Base-by-base conservation (phyloP, 2,113 vertebrate species). In the Datnioides undecimradiatus region DNA sequence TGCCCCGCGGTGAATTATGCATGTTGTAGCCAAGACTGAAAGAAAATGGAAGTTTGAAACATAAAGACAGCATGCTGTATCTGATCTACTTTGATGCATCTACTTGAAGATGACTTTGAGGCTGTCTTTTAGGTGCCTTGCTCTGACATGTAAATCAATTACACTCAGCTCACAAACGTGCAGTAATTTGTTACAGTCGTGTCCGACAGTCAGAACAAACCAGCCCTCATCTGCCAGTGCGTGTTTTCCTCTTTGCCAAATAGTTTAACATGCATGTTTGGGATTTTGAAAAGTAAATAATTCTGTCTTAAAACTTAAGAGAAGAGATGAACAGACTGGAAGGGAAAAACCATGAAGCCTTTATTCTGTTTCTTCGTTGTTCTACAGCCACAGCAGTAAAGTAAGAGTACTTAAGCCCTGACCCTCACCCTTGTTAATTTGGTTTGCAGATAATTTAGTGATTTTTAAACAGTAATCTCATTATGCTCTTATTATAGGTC, bases 1-100 rank as follows among this genome's bases (percentile, higher is more conserved):
- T 60, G 48, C 63, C 76, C 80, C 0, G 67, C 2, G 29, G 80
- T 81, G 80, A 82, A 76, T 79, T 65, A 73, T 73, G 48, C 62
- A 67, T 51, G 34, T 40, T 68, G 34, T 71, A 77, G 58, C 65
- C 45, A 51, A 36, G 68, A 63, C 19, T 27, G 57, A 72, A 68
- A 13, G 21, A 33, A 66, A 68, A 43, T 67, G 25, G 21, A 60
- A 43, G 36, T 63, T n/a, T 80, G 57, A 68, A 63, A 72, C 63
- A 51, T 63, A 40, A 70, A 73, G 59, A 81, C 55, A 34, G 10
- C 45, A 65, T 25, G 5, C 31, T 70, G 51, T 76, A 62, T 74
- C 79, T 72, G 51, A 69, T 76, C 36, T 43, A 38, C 80, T 72
- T 41, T 81, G 45, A 77, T 36, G 65, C 54, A 11, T 76, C 36